phyloP scores from a whole-genome alignment of 2,888 invertebrate species.

The Epiblema foenella region DNA sequence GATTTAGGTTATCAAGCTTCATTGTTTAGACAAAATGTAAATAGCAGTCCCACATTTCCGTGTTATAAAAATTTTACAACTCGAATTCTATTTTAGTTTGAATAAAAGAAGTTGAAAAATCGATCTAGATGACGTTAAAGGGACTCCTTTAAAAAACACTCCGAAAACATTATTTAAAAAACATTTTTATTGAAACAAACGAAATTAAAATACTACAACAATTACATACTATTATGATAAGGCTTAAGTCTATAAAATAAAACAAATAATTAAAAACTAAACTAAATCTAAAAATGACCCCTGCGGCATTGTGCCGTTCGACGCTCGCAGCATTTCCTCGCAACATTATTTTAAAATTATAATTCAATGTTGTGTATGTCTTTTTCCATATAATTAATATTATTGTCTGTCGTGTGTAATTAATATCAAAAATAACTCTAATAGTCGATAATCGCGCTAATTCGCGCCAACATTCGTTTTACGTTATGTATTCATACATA shows the following conservation, averaged over 20 bases:
- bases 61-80: background rate
- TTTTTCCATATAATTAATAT: background rate
- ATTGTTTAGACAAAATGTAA: background rate
- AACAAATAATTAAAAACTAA: too few species aligned
- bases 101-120: background rate
- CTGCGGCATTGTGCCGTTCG: too few species aligned
- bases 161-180: too few species aligned
- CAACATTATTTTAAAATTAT: background rate
- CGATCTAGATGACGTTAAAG: too few species aligned
- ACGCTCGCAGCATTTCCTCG: too few species aligned
- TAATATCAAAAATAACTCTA: background rate
- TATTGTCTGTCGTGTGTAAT: too few species aligned
- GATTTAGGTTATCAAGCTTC: conserved; percentile 5
- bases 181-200: too few species aligned
- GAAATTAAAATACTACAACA: too few species aligned
- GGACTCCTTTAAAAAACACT: too few species aligned
- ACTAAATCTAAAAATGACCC: too few species aligned
- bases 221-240: too few species aligned
- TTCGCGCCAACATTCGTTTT: background rate
- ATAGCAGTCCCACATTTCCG: background rate
- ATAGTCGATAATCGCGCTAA: background rate
- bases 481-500: background rate
- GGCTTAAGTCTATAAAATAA: too few species aligned
- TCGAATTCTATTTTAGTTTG: background rate
- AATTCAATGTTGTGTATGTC: background rate